Base-by-base conservation (phyloP, 2,113 vertebrate species). In the Alligator mississippiensis region DNA sequence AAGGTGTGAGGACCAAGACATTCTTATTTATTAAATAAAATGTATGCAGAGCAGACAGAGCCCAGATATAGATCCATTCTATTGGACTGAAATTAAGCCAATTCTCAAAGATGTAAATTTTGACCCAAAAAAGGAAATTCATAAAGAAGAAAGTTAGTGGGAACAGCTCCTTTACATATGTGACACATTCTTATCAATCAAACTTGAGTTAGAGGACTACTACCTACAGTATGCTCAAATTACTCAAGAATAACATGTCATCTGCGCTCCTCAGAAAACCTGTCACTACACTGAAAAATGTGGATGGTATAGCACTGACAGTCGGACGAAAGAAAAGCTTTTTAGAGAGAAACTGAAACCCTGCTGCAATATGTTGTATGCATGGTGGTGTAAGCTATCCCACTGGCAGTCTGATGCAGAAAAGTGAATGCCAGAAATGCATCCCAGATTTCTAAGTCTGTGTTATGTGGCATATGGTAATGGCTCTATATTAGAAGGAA, bases 41-140 rank as follows among this genome's bases (percentile, higher is more conserved):
- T 2, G 2, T 2, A 60, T 0, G 0, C 21, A 7, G 55, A 72
- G 2, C 19, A 66, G 5, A 68, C 18, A 87, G 58, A 14, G 5
- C 15, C 21, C 59, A 81, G 16, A 80, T 6, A 59, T 0, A 2
- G 0, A 30, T 63, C 12, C 4, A 10, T 24, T 6, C 47, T 85
- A 63, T 60, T 88, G 80, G 34, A 74, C 22, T 85, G 78, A 24
- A 85, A 70, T 30, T 24, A 3, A 28, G 12, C 54, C 87, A 79
- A 27, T 85, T 87, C 77, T 80, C 58, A 62, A 3, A 80, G 57
- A 25, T 90, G 80, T 93, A 63, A 63, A 68, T 90, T 83, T 76
- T 27, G 15, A 54, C 63, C 80, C 16, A 12, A 34, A 77, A 90
- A 81, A 77, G 79, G 17, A 25, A 22, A 60, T 74, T 94, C 66